phyloP scores from a whole-genome alignment of 2,888 invertebrate genomes.

The Galerucella pusilla region DNA sequence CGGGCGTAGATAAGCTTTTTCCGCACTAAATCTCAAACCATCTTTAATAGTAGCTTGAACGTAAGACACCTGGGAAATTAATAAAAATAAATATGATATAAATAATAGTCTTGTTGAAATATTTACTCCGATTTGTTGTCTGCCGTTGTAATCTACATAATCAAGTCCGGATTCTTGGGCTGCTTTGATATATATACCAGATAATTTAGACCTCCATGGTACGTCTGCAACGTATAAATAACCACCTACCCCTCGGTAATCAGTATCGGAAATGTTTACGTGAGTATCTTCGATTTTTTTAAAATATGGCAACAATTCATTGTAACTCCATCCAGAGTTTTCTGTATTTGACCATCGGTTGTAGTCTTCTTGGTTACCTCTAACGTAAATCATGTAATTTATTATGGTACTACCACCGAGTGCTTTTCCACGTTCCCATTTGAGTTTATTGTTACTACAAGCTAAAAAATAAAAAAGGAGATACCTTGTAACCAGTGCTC shows the following conservation, averaged over 20 bases:
- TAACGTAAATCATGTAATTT: slow-evolving; percentile 69
- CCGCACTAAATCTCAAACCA: slow-evolving; percentile 75
- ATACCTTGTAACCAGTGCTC: not conserved
- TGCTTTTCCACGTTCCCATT: slow-evolving; percentile 69
- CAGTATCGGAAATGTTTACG: slow-evolving; percentile 51
- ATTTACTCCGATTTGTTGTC: slow-evolving; percentile 70
- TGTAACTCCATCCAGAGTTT: slow-evolving; percentile 68
- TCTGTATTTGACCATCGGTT: slow-evolving; percentile 73
- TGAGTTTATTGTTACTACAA: slow-evolving; percentile 61
- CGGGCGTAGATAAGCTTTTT: slow-evolving; percentile 73
- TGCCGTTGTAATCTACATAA: slow-evolving; percentile 77
- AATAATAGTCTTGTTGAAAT: not conserved
- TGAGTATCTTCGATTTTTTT: slow-evolving; percentile 61
- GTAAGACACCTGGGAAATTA: slow-evolving; percentile 58
- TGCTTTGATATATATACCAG: slow-evolving; percentile 70
- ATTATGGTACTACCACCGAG: slow-evolving; percentile 67
- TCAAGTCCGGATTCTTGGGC: slow-evolving; percentile 72
- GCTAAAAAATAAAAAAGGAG: slow-evolving; percentile 35
- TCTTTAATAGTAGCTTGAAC: slow-evolving; percentile 72
- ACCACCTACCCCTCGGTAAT: slow-evolving; percentile 62
- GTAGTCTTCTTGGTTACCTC: slow-evolving; percentile 76
- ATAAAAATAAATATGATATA: slow-evolving; percentile 3
- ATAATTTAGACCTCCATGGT: slow-evolving; percentile 63
- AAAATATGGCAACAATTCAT: slow-evolving; percentile 65
- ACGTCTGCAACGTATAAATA: slow-evolving; percentile 61